Base-by-base conservation (phyloP, 2,888 invertebrate genomes). In the Teleogryllus oceanicus region DNA sequence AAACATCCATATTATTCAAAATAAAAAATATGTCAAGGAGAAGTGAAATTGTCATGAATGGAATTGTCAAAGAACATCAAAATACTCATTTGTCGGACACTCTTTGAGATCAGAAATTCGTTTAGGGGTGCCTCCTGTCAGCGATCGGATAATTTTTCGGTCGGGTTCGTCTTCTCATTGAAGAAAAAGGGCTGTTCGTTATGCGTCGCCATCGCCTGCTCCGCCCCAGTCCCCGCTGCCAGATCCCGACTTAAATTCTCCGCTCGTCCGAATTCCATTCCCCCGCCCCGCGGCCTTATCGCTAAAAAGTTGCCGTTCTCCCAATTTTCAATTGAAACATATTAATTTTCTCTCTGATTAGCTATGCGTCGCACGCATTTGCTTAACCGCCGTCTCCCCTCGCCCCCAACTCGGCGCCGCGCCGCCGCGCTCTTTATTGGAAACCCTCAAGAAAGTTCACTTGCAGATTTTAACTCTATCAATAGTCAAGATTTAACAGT, bases 341-440 rank as follows among this genome's bases (percentile, higher is more conserved):
- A 78, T 78, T 80, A 49, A 80, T 80, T 78, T 78, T 80, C 80
- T 37, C 20, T 24, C 80, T 80, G 75, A 78, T 80, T 80, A 80
- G 50, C 80, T 21, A 80, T 80, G 78, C 80, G 75, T 50, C 78
- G 75, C 80, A 80, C 80, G 80, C 50, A 75, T 49, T n/a, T 49
- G n/a, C n/a, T 49, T 18, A n/a, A 49, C 77, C 50, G 49, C n/a
- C 62, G 18, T 50, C 50, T 50, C 77, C 50, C 77, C 77, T 37
- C 37, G 37, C 37, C 8, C 21, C 37, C 37, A 37, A 8, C 77
- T 50, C 50, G 13, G 77, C 50, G n/a, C 50, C 16, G 4, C 49
- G 4, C 13, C 49, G 62, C 62, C 13, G 62, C n/a, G 13, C 62
- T 62, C 62, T 62, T 62, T 62, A 62, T 62, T 62, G 62, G 62